Evolutionary conservation across 2,888 invertebrate species (phyloP).

Genomic region (Dynastes grantii): DNA sequence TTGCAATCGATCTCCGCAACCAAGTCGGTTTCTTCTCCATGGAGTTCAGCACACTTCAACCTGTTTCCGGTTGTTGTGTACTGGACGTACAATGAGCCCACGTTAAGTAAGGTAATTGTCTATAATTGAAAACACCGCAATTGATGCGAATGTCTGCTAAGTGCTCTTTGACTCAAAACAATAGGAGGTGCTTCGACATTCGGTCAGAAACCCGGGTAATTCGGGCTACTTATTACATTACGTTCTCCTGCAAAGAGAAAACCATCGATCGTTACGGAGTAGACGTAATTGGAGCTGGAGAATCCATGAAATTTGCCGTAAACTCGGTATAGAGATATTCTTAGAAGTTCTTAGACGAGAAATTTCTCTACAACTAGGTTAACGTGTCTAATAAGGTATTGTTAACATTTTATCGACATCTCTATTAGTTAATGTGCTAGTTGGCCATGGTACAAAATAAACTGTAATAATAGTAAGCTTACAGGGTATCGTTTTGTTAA

Average conservation of each 20-base stretch:
- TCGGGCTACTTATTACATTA: conserved; percentile 34
- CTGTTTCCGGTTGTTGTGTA: background rate
- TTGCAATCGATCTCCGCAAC: background rate
- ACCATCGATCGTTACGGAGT: background rate
- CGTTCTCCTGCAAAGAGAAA: conserved; percentile 5
- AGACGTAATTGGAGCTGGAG: conserved; percentile 10
- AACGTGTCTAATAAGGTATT: background rate
- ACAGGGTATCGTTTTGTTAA: no score
- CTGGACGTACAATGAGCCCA: background rate
- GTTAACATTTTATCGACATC: no score
- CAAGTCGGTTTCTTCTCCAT: background rate
- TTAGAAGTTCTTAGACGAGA: background rate
- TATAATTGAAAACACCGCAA: conserved; percentile 38
- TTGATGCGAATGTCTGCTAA: conserved; percentile 33
- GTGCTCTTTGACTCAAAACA: conserved; percentile 13
- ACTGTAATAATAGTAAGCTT: no score
- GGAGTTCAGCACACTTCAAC: background rate
- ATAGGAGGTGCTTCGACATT: conserved; percentile 17
- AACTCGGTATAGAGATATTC: conserved; percentile 1
- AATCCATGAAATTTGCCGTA: conserved; percentile 6
- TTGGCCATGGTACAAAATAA: no score
- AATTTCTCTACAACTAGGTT: conserved; percentile 5
- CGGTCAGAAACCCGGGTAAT: conserved; percentile 13
- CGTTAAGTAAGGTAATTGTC: conserved; percentile 18
- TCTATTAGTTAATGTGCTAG: no score